Evolutionary conservation across 2,888 invertebrate species (phyloP).

Genomic region (Mythimna ferrago): DNA sequence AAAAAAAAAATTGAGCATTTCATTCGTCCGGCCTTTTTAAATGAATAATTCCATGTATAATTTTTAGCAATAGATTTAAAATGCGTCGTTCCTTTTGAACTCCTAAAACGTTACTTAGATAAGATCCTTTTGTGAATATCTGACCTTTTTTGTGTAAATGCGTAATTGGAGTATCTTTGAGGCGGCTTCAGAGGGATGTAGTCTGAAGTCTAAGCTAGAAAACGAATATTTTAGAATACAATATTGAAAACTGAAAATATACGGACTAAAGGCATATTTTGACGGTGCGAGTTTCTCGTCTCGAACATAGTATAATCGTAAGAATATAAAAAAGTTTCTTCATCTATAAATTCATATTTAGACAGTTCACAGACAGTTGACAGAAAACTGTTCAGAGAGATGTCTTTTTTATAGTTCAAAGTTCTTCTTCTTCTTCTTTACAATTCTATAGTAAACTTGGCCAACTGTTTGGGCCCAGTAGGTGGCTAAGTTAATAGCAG

Average conservation of each 20-base stretch:
- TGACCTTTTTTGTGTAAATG: conserved; percentile 62
- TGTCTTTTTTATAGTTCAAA: not conserved
- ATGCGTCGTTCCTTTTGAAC: conserved; percentile 71
- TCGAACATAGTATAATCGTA: too few relatives aligned
- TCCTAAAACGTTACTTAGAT: conserved; percentile 62
- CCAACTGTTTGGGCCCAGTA: too few relatives aligned
- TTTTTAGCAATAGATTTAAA: conserved; percentile 72
- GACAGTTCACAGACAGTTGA: too few relatives aligned
- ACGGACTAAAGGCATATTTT: too few relatives aligned
- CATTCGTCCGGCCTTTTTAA: conserved; percentile 71
- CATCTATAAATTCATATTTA: too few relatives aligned
- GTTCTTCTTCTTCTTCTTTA: too few relatives aligned
- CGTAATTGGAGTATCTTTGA: conserved; percentile 62
- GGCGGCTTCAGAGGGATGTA: conserved; percentile 43
- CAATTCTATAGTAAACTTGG: too few relatives aligned
- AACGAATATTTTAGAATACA: conserved; percentile 15
- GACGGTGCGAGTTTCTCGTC: too few relatives aligned
- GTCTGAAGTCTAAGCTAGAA: conserved; percentile 25
- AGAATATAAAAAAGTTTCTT: too few relatives aligned
- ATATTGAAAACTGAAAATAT: conserved; percentile 4
- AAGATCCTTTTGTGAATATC: conserved; percentile 62
- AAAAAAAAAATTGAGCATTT: conserved; percentile 70
- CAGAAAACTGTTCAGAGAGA: not conserved
- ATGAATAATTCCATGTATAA: conserved; percentile 78
- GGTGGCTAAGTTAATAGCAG: too few relatives aligned